Conservation (phyloP, 2,113 vertebrate species). For the Solenodon paradoxus region DNA sequence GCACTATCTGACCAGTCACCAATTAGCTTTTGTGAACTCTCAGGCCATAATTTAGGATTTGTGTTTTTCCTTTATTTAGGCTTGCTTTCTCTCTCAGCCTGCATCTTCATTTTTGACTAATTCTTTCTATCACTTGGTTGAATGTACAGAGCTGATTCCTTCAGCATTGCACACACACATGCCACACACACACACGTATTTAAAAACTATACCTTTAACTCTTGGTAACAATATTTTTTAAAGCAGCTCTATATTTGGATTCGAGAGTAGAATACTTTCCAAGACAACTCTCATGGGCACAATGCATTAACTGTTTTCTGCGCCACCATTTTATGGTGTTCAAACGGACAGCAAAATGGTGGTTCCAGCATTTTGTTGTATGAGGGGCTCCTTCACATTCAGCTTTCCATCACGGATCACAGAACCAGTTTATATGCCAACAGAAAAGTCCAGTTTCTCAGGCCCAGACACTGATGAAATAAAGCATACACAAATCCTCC, state of each 20-base stretch:
- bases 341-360: slow-evolving; percentile 79
- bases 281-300: slow-evolving; percentile 33
- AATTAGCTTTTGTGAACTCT: background rate
- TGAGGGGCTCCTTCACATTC: slow-evolving; percentile 27
- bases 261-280: slow-evolving; percentile 40
- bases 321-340: slow-evolving; percentile 82
- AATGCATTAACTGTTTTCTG: slow-evolving; percentile 48
- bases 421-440: background rate
- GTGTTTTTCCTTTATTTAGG: background rate
- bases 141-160: slow-evolving; percentile 54
- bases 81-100: slow-evolving; percentile 59
- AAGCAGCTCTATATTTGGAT: slow-evolving; percentile 49
- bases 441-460: slow-evolving; percentile 16
- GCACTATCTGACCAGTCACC: slow-evolving; percentile 51
- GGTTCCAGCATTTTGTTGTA: slow-evolving; percentile 70
- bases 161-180: slow-evolving; percentile 38
- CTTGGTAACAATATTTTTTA: slow-evolving; percentile 55
- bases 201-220: slow-evolving; percentile 73
- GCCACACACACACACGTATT: background rate
- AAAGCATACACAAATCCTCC: slow-evolving; percentile 30
- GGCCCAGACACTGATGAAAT: background rate
- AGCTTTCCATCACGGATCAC: accelerated
- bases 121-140: slow-evolving; percentile 71
- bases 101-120: slow-evolving; percentile 78
- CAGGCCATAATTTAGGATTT: slow-evolving; percentile 30